These are phyloP conservation scores for Eurytoma californica DNA, from an alignment of 2,888 invertebrate species.

Conservation along the genomic window DNA sequence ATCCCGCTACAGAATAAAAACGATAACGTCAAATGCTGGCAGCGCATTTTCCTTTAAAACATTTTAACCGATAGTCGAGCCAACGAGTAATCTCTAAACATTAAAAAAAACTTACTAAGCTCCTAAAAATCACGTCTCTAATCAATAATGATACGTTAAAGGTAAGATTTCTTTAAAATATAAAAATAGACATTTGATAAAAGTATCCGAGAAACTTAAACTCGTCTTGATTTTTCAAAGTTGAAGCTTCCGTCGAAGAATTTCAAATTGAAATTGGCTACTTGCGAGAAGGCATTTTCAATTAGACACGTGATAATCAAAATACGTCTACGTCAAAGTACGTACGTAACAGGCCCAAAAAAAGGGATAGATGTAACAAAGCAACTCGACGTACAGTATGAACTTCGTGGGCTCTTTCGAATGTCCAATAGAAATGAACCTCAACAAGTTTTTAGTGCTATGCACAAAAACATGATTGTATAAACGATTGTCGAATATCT, in stretches of 20 bases:
- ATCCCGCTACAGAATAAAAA: slow-evolving; percentile 3
- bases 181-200: slow-evolving; percentile 48
- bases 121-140: slow-evolving; percentile 23
- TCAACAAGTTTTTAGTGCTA: slow-evolving; percentile 53
- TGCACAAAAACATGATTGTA: slow-evolving; percentile 51
- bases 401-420: slow-evolving; percentile 15
- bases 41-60: neutral
- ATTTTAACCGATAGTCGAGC: neutral
- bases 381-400: slow-evolving; percentile 30
- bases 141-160: slow-evolving; percentile 17
- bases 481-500: slow-evolving; percentile 49
- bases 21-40: neutral
- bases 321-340: slow-evolving; percentile 17
- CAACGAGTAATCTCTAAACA: neutral
- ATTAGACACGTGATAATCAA: slow-evolving; percentile 23
- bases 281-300: slow-evolving; percentile 11
- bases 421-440: slow-evolving; percentile 43
- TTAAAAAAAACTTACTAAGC: slow-evolving; percentile 15
- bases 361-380: slow-evolving; percentile 29
- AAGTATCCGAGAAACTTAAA: slow-evolving; percentile 17
- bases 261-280: slow-evolving; percentile 22
- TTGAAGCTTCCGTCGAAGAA: neutral
- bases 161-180: slow-evolving; percentile 27
- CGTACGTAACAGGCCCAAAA: slow-evolving; percentile 39
- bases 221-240: neutral